Evolutionary conservation across 2,888 invertebrate species (phyloP).

Genomic region (Watsonalla binaria): DNA sequence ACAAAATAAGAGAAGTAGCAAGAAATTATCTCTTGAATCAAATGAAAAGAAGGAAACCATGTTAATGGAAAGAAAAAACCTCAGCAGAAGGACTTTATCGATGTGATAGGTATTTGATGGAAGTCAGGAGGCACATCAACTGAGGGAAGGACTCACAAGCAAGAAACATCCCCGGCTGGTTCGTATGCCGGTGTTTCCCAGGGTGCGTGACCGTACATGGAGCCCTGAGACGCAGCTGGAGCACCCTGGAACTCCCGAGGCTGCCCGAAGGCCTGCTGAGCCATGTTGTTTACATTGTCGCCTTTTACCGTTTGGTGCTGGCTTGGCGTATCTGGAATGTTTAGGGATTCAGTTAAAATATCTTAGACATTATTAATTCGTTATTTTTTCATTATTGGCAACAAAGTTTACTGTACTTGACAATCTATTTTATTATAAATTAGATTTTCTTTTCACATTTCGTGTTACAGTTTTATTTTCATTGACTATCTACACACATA

Average conservation of each 20-base stretch:
- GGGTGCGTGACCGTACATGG: conserved; percentile 56
- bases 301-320: conserved; percentile 65
- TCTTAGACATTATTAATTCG: neutral
- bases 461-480: too few relatives aligned
- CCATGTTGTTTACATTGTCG: conserved; percentile 78
- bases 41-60: neutral
- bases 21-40: neutral
- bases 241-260: conserved; percentile 61
- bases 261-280: conserved; percentile 61
- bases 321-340: conserved; percentile 68
- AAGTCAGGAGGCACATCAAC: conserved; percentile 49
- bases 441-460: too few relatives aligned
- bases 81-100: conserved; percentile 6
- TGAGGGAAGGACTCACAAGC: conserved; percentile 74
- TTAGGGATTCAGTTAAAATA: conserved; percentile 28
- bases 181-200: conserved; percentile 71
- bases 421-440: too few relatives aligned
- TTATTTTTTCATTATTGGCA: too few relatives aligned
- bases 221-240: conserved; percentile 46
- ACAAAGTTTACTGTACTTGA: too few relatives aligned
- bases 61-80: conserved; percentile 5
- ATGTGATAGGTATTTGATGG: conserved; percentile 29
- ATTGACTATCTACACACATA: too few relatives aligned
- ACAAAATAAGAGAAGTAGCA: conserved; percentile 9
- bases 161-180: conserved; percentile 72